A percentile compares a stretch with the other conserved stretches of the same genome.
Conservation (phyloP, 2,888 invertebrate genomes). For the Minunthozetes semirufus region DNA sequence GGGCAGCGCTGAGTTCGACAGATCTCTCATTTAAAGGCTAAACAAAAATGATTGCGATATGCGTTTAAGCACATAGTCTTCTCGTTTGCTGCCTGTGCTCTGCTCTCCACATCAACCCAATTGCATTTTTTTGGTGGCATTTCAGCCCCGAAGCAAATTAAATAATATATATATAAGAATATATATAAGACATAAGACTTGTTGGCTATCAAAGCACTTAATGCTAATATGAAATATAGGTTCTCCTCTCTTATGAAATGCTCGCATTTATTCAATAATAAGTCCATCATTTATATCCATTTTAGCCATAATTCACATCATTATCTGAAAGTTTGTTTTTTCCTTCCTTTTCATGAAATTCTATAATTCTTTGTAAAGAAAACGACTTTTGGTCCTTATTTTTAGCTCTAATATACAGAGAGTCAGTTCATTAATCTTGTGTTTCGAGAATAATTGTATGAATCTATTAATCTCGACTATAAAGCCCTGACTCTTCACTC, state of each 20-base stretch:
- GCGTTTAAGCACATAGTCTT: slow-evolving; percentile 6
- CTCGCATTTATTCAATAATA: background rate
- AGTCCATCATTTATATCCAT: background rate
- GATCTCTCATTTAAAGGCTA: slow-evolving; percentile 20
- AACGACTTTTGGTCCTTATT: background rate
- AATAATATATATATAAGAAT: background rate
- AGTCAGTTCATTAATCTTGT: background rate
- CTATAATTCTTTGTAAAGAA: background rate
- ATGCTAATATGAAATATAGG: slow-evolving; percentile 16
- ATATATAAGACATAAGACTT: slow-evolving; percentile 1
- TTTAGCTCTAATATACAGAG: background rate
- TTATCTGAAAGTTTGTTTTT: background rate
- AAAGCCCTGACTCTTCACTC: background rate
- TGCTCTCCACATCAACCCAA: slow-evolving; percentile 7
- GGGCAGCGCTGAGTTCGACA: slow-evolving; percentile 14
- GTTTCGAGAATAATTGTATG: background rate
- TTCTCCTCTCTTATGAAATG: background rate
- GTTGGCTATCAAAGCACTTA: background rate
- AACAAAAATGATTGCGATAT: slow-evolving; percentile 19
- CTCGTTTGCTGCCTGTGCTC: background rate
- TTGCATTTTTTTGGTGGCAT: slow-evolving; percentile 22
- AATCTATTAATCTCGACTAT: background rate
- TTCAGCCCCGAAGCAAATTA: slow-evolving; percentile 1
- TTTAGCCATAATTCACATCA: slow-evolving; percentile 2
- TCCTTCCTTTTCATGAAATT: background rate